Base-by-base conservation (phyloP, 2,888 invertebrate genomes). In the Apamea sordens region DNA sequence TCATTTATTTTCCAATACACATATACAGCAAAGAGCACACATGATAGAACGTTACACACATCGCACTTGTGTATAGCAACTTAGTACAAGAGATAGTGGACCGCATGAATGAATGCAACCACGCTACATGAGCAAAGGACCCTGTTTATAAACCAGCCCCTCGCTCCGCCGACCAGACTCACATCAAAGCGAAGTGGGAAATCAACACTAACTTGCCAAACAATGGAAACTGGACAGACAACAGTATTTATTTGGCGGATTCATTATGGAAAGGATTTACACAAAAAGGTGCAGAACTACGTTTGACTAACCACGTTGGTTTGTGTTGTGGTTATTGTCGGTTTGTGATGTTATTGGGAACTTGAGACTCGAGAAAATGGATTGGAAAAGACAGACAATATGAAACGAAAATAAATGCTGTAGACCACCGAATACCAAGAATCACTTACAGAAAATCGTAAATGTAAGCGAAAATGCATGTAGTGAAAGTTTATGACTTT, bases 121-220 rank as follows among this genome's bases (percentile, higher is more conserved):
- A 90, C 92, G 92, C 92, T 92, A 92, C 92, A 92, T 91, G 92
- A 92, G 93, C 93, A 94, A 94, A 94, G 94, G 93, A 92, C 91
- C 91, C 90, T 90, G 92, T 92, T 93, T 91, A 93, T 93, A 92
- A 92, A 89, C 92, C 86, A 78, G 86, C 91, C 92, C 92, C 92
- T 91, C 91, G 90, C 90, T 91, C 88, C 67, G 73, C 76, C 84
- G 76, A 85, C 82, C 93, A 91, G 90, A 88, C 92, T 93, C 92
- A 95, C 95, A 95, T 96, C 95, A 96, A 96, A 96, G 95, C 91
- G 91, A 92, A 90, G 88, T 86, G 90, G 90, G 91, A 91, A 93
- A 94, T 94, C 93, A 93, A 94, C 93, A 93, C 92, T 92, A 93
- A 93, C 93, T 93, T 92, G 87, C 90, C 91, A 92, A 92, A 93